Percentiles rank a stretch among this genome's conserved stretches.
These are phyloP conservation scores for Coracias cyanogaster DNA, from an alignment of 2,797 vertebrate species.

Conservation along the genomic window DNA sequence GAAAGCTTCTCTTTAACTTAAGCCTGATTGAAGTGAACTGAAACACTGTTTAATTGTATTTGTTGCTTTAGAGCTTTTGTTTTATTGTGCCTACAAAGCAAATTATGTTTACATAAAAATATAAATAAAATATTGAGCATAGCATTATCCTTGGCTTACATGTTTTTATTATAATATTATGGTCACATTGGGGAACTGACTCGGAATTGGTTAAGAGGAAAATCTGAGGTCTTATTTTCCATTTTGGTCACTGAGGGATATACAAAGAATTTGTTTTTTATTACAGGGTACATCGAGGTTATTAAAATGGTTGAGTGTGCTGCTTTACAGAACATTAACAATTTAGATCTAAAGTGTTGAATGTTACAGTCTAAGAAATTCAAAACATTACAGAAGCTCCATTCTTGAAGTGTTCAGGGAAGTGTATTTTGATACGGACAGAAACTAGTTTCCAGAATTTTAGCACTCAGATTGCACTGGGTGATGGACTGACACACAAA, in stretches of 20 bases:
- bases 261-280: neutral
- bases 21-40: constrained; percentile 80
- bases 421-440: neutral
- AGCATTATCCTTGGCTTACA: constrained; percentile 73
- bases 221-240: neutral
- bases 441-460: neutral
- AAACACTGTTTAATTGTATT: constrained; percentile 86
- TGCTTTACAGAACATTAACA: neutral
- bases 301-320: neutral
- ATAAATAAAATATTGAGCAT: constrained; percentile 94
- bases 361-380: neutral
- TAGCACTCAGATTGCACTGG: neutral
- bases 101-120: constrained; percentile 90
- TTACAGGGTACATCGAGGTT: neutral
- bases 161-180: neutral
- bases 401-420: neutral
- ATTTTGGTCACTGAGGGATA: neutral
- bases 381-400: neutral
- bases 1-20: constrained; percentile 79
- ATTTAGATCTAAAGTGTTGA: neutral
- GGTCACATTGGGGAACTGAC: neutral
- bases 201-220: neutral
- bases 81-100: constrained; percentile 89
- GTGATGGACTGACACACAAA: neutral
- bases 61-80: constrained; percentile 90